Base-by-base conservation (phyloP, 2,888 invertebrate genomes). In the Chironomus tentans region DNA sequence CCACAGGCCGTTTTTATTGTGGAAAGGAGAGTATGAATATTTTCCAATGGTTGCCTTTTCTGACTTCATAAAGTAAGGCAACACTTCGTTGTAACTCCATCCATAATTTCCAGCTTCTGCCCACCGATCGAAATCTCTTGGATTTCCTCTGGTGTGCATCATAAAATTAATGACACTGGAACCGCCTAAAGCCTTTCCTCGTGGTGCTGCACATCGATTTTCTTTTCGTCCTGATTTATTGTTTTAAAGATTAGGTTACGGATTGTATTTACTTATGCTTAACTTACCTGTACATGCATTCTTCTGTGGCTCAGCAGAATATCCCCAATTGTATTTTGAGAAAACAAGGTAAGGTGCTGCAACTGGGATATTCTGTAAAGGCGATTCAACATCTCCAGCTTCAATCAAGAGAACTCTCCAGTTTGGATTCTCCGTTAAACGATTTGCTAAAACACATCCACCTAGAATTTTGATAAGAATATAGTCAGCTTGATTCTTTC, bases 391-490 rank as follows among this genome's bases (percentile, higher is more conserved):
- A 68, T 82, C 84, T 5, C 83, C 83, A 12, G 82, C 82, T 78
- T 83, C 83, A 12, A 83, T 78, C 6, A 83, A 50, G 56, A 78
- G 83, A 0, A 92, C 87, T 70, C 84, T 88, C 87, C 87, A 87
- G 46, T 87, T 81, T 0, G 83, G 81, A 77, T 86, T 87, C 82
- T 92, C 91, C 0, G 90, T 86, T 0, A 92, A 84, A 1, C 92
- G 86, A 78, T 90, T 88, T 0, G 92, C 92, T 10, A 92, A 80
- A 0, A 88, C 89, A 0, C 91, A 88, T 0, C 92, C 92, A 0
- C 90, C 88, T 0, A 0, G 15, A 38, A 10, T 38, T 10, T 10
- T 38, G 7, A n/a, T n/a, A n/a, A n/a, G 38, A 38, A 21, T 68
- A 2, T 24, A 38, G 28, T 28, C 5, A n/a, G n/a, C 5, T 28